phyloP scores from a whole-genome alignment of 2,888 invertebrate genomes.

The Molanna angustata region DNA sequence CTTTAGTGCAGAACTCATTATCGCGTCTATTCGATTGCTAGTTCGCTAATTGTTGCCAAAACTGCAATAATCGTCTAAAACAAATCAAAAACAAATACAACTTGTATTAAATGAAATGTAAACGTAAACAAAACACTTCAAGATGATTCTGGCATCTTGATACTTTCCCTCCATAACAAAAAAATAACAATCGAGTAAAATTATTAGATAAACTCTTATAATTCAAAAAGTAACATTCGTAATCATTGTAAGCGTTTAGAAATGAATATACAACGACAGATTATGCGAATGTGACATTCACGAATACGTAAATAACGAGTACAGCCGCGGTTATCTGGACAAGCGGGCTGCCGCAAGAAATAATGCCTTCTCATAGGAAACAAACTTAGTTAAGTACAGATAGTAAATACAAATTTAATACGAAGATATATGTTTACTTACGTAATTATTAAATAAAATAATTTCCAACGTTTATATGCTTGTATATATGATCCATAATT shows the following conservation, averaged over 20 bases:
- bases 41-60: neutral
- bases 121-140: slow-evolving; percentile 24
- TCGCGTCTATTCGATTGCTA: no score
- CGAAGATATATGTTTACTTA: slow-evolving; percentile 16
- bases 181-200: slow-evolving; percentile 26
- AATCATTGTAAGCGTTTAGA: neutral
- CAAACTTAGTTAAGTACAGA: slow-evolving; percentile 47
- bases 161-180: slow-evolving; percentile 31
- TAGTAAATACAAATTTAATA: slow-evolving; percentile 5
- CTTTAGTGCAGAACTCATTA: slow-evolving; percentile 63
- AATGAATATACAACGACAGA: neutral
- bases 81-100: slow-evolving; percentile 13
- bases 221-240: no score
- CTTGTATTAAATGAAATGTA: slow-evolving; percentile 11
- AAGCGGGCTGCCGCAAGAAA: slow-evolving; percentile 49
- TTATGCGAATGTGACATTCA: slow-evolving; percentile 10
- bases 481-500: slow-evolving; percentile 24
- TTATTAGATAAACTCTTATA: no score
- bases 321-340: slow-evolving; percentile 14
- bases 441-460: slow-evolving; percentile 22
- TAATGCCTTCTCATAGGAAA: slow-evolving; percentile 51
- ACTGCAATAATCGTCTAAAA: no score
- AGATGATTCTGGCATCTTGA: slow-evolving; percentile 14
- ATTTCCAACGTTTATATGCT: slow-evolving; percentile 15
- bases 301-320: slow-evolving; percentile 16